These are phyloP conservation scores for Scomber colias DNA, from an alignment of 2,113 vertebrate genomes.

Conservation along the genomic window DNA sequence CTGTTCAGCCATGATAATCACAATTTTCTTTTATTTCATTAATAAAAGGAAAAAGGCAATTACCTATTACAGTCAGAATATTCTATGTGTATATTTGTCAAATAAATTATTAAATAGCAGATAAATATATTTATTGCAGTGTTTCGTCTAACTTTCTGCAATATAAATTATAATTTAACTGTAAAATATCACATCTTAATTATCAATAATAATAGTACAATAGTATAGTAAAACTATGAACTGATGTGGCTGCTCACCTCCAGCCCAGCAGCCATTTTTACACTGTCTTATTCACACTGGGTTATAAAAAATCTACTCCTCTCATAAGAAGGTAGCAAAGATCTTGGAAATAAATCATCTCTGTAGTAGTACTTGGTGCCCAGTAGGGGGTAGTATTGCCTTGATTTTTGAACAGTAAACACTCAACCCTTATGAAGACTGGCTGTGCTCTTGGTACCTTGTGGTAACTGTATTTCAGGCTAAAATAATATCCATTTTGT, in stretches of 20 bases:
- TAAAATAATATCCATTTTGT: background rate
- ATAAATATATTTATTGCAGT: too few species aligned
- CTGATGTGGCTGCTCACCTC: background rate
- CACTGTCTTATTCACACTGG: background rate
- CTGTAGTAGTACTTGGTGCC: background rate
- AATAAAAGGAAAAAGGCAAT: background rate
- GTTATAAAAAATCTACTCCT: background rate
- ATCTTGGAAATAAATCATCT: background rate
- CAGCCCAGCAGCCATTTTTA: background rate
- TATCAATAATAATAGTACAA: too few species aligned
- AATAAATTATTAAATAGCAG: background rate
- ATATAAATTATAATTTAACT: too few species aligned
- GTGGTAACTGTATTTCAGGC: background rate
- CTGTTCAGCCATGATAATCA: background rate
- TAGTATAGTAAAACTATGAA: too few species aligned
- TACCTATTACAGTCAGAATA: too few species aligned
- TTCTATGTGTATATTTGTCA: too few species aligned
- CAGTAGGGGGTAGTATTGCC: slow-evolving; percentile 62
- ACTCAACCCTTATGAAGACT: background rate
- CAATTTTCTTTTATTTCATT: background rate
- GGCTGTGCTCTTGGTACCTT: background rate
- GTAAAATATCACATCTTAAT: too few species aligned
- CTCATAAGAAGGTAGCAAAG: background rate
- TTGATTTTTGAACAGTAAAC: background rate
- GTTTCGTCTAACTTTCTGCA: too few species aligned